Percentiles rank a stretch among this genome's conserved stretches.
Conservation (phyloP, 1,140 invertebrate species). For the Drosophila insularis region DNA sequence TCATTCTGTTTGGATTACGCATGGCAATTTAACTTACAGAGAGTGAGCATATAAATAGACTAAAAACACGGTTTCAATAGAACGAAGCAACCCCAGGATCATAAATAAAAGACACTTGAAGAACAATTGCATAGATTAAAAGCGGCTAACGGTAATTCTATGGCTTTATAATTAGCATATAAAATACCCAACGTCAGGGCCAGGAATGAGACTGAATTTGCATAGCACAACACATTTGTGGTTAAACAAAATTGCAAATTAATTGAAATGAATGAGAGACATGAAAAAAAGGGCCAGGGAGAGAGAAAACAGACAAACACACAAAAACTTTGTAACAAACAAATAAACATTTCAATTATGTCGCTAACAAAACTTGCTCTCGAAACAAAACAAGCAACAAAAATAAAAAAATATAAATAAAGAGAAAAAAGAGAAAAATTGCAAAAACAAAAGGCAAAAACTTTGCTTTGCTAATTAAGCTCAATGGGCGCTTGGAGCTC, state of each 20-base stretch:
- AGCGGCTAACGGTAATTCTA: conserved; percentile 47
- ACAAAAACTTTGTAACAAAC: conserved; percentile 34
- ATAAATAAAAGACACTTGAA: conserved; percentile 34
- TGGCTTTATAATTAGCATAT: conserved; percentile 65
- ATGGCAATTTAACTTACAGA: background rate
- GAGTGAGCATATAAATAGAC: background rate
- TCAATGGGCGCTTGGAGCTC: conserved; percentile 43
- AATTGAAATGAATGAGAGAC: conserved; percentile 66
- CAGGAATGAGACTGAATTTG: conserved; percentile 22
- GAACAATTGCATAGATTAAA: conserved; percentile 13
- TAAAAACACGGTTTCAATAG: background rate
- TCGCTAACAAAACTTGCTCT: conserved; percentile 45
- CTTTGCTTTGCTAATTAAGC: conserved; percentile 70
- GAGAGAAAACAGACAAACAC: conserved; percentile 4
- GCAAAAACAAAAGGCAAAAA: conserved; percentile 37
- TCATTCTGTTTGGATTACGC: background rate
- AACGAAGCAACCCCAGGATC: conserved; percentile 22
- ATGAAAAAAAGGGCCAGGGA: background rate
- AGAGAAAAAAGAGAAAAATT: background rate
- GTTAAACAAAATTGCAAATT: conserved; percentile 62
- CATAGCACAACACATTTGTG: conserved; percentile 52
- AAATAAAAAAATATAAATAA: background rate
- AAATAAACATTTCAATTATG: conserved; percentile 79
- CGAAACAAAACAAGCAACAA: background rate
- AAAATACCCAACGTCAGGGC: conserved; percentile 16